Evolutionary conservation across 2,888 invertebrate species (phyloP), one percentile per base, ranked within the genome.

Genomic region (Dasysyrphus tricinctus): DNA sequence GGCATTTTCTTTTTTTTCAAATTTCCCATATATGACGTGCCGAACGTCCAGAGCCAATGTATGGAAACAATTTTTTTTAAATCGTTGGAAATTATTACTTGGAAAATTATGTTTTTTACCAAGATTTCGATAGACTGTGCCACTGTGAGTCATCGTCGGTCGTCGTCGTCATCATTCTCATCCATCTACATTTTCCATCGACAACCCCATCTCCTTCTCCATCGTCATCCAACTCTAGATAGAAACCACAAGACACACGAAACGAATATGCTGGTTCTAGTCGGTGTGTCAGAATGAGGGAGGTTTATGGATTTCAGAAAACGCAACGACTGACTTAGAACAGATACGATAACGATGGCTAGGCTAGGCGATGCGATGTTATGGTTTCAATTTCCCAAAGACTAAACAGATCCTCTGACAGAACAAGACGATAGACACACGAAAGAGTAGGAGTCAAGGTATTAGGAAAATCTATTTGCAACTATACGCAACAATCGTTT

Each of bases 361-460:
- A 63, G 47, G 59, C 59, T 56, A 69, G 61, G 74, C 69, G 56
- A 70, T 77, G 74, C 69, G 56, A 70, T 77, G 78, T 86, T 86
- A 82, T 82, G 82, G 82, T 82, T 79, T 79, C 82, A 86, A 82
- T 86, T 82, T 82, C 82, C 59, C 29, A 19, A 79, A 72, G 49
- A 70, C 69, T 65, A 65, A 74, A 78, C 70, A 78, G 81, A 86
- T 86, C 57, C 70, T 63, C 77, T 42, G 81, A 54, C 69, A 54
- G 29, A 39, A 69, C 69, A 19, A 59, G 77, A 63, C 32, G 61
- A 44, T 59, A 42, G 32, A 57, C 47, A 57, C 34, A 34, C 32
- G 34, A 72, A 29, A 32, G 14, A 59, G 51, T 67, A 79, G 56
- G 61, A 79, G 74, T 77, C 81, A 82, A 72, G 67, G 59, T 77